phyloP scores from a whole-genome alignment of 2,113 vertebrate genomes.

The Crotalus horridus region DNA sequence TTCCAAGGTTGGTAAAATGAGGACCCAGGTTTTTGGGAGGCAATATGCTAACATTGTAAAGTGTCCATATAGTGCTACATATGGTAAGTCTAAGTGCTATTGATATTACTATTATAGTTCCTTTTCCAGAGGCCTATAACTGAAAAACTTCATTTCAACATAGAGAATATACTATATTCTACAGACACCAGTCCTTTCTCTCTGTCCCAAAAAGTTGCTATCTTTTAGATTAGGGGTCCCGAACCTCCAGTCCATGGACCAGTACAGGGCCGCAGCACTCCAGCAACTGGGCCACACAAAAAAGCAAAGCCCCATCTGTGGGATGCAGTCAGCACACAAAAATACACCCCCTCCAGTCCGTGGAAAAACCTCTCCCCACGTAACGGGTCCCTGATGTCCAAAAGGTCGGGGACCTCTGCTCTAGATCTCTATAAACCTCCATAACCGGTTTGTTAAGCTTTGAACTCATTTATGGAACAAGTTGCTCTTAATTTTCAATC shows the following conservation, averaged over 20 bases:
- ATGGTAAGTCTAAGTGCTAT: not conserved
- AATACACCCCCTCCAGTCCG: not conserved
- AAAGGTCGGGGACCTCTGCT: not conserved
- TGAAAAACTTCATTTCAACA: not conserved
- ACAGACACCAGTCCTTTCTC: not conserved
- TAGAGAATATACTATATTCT: not conserved
- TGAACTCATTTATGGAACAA: not conserved
- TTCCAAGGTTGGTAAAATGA: not conserved
- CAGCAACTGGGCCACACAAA: not conserved
- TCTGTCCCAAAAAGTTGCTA: not conserved
- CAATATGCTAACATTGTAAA: not conserved
- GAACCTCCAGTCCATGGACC: not conserved
- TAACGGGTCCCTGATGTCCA: not conserved
- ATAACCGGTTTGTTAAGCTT: not conserved
- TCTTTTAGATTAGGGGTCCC: not conserved
- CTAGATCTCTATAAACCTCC: not conserved
- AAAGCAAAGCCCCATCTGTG: not conserved
- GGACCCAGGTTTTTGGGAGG: not conserved
- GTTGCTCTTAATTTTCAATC: not conserved
- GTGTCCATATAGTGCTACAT: not conserved
- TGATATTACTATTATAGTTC: not conserved
- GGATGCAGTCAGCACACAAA: not conserved
- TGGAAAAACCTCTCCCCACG: not conserved
- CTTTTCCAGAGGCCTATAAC: not conserved
- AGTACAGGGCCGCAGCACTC: accelerated